Base-by-base conservation (phyloP, 35 echinoderm and acorn worm genomes). In the Patiria miniata region DNA sequence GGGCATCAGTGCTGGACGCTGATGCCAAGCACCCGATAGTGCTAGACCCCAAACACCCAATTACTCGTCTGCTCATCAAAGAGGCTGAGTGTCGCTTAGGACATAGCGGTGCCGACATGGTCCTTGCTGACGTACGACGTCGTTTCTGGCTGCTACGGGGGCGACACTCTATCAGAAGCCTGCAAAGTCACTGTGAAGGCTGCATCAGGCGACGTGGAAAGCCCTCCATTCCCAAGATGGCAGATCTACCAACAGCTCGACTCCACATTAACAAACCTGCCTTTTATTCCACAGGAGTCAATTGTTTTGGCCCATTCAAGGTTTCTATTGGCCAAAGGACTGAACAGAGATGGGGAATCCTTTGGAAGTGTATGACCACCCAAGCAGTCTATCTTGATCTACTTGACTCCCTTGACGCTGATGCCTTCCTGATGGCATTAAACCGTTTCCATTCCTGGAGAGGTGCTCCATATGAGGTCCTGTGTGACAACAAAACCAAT, bases 231-330 rank as follows among this genome's bases (percentile, higher is more conserved):
- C 87, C 80, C 37, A 68, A 79, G 30, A 90, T 86, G 92, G 92
- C 81, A n/a, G 92, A 89, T 81, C 47, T 94, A 14, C 92, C 92
- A 4, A 5, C 52, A 36, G 47, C 76, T 28, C 78, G 92, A 77
- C 33, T 86, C 8, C 61, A 68, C 36, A 39, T 82, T 39, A 68
- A 76, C 7, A 79, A 81, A 37, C 92, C 92, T 23, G 38, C 87
- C 7, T 94, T 94, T 44, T 82, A 76, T 73, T 89, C 73, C 1
- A 90, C 87, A 0, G 87, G 86, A 15, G 61, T 85, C 15, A 87
- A 89, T 56, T 89, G 82, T 56, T 94, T 86, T 54, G 92, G 92
- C 23, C 92, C 92, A 5, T 85, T 85, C 53, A 5, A n/a, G 5
- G 69, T 94, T 18, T 89, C 85, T 29, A 81, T 89, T 79, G 80